Evolutionary conservation across 2,888 invertebrate species (phyloP).

Genomic region (Microdon myrmicae): DNA sequence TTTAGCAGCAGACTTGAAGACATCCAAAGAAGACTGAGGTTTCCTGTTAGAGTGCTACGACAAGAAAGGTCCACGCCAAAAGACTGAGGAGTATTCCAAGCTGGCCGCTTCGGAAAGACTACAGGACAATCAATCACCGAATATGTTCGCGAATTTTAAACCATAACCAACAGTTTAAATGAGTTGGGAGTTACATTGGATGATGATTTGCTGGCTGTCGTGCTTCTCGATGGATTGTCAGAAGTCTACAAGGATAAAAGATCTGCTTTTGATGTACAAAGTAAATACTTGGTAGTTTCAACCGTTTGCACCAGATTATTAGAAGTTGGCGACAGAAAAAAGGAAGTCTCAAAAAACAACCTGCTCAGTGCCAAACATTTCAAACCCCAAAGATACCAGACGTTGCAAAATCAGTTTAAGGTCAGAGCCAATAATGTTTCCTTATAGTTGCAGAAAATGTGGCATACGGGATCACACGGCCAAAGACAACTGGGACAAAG

Average conservation of each 20-base stretch:
- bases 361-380: not conserved
- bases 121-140: constrained; percentile 1
- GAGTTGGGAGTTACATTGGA: constrained; percentile 1
- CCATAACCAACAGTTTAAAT: not conserved
- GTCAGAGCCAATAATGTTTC: not conserved
- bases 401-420: not conserved
- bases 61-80: too few relatives aligned
- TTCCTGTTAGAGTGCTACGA: too few relatives aligned
- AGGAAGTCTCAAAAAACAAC: constrained; percentile 2
- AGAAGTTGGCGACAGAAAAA: constrained; percentile 12
- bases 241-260: constrained; percentile 13
- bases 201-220: not conserved
- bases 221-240: constrained; percentile 14
- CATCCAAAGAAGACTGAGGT: too few relatives aligned
- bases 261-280: constrained; percentile 10
- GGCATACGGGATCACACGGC: too few relatives aligned
- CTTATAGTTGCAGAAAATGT: too few relatives aligned
- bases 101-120: too few relatives aligned
- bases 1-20: too few relatives aligned
- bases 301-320: constrained; percentile 11
- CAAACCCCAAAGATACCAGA: not conserved
- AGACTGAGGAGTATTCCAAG: too few relatives aligned
- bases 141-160: constrained; percentile 16
- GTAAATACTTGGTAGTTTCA: constrained; percentile 3
- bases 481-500: too few relatives aligned